These are phyloP conservation scores for Amiota mariae DNA, from an alignment of 2,888 invertebrate species.

Conservation along the genomic window DNA sequence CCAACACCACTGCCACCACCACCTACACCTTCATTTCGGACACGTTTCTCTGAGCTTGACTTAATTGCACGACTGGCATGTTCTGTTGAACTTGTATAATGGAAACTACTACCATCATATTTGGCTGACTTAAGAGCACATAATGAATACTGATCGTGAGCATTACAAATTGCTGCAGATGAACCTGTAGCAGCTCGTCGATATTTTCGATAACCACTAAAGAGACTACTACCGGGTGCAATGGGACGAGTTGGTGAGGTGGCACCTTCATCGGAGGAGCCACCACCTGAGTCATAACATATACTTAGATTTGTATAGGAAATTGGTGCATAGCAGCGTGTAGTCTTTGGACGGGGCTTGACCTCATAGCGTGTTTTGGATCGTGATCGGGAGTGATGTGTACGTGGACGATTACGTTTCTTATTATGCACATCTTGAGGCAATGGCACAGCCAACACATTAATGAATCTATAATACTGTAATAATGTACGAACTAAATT, in stretches of 20 bases:
- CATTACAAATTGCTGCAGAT: conserved; percentile 37
- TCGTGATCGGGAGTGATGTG: conserved; percentile 70
- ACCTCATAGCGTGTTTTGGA: conserved; percentile 73
- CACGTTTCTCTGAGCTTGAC: conserved; percentile 34
- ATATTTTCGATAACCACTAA: conserved; percentile 65
- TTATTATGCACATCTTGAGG: conserved; percentile 72
- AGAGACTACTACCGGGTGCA: conserved; percentile 66
- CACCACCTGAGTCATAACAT: conserved; percentile 74
- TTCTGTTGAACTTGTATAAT: conserved; percentile 54
- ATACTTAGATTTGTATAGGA: conserved; percentile 76
- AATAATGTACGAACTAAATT: conserved; percentile 84
- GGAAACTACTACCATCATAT: conserved; percentile 51
- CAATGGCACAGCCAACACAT: conserved; percentile 77
- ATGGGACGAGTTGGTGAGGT: conserved; percentile 68
- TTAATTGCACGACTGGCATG: conserved; percentile 40
- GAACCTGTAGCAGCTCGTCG: conserved; percentile 54
- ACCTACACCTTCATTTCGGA: not conserved
- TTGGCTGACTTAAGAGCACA: conserved; percentile 63
- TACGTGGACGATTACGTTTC: conserved; percentile 68
- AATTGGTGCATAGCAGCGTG: conserved; percentile 75
- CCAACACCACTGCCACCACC: conserved; percentile 26
- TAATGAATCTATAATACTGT: conserved; percentile 86
- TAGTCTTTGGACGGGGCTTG: conserved; percentile 74
- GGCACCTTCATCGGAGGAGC: conserved; percentile 74
- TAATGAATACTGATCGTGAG: conserved; percentile 70